A percentile compares a stretch with the other conserved stretches of the same genome.
These are phyloP conservation scores for Rallus limicola DNA, from an alignment of 2,113 vertebrate species.

Conservation along the genomic window DNA sequence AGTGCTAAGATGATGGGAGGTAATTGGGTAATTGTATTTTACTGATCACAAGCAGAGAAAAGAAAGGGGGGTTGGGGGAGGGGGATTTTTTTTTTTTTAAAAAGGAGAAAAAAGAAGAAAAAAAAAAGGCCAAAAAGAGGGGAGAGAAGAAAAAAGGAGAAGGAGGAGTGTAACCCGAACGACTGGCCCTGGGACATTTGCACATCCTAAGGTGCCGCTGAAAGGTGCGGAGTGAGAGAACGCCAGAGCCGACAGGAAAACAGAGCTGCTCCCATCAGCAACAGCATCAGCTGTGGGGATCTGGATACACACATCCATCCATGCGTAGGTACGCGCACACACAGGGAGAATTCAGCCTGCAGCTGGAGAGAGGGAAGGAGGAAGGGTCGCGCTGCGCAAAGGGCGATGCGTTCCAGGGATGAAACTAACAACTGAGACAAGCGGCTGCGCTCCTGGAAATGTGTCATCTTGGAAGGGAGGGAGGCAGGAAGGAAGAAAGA, in stretches of 20 bases:
- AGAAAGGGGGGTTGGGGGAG: background rate
- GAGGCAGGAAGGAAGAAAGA: slow-evolving; percentile 39
- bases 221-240: background rate
- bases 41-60: slow-evolving; percentile 79
- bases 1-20: slow-evolving; percentile 83
- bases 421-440: slow-evolving; percentile 32
- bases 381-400: background rate
- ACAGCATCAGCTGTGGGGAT: background rate
- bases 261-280: background rate
- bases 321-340: background rate
- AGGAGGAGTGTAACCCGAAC: background rate
- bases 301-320: background rate
- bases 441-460: slow-evolving; percentile 9
- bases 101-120: background rate
- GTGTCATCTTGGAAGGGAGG: slow-evolving; percentile 27
- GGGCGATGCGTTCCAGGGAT: slow-evolving; percentile 18
- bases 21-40: slow-evolving; percentile 88
- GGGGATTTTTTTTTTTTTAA: no score
- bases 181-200: background rate
- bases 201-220: background rate
- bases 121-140: background rate
- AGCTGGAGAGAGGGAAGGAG: slow-evolving; percentile 32
- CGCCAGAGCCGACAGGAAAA: background rate
- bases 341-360: background rate
- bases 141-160: background rate